These are phyloP conservation scores for Andinoacara biseriatus DNA, from an alignment of 2,113 vertebrate species.

Conservation along the genomic window DNA sequence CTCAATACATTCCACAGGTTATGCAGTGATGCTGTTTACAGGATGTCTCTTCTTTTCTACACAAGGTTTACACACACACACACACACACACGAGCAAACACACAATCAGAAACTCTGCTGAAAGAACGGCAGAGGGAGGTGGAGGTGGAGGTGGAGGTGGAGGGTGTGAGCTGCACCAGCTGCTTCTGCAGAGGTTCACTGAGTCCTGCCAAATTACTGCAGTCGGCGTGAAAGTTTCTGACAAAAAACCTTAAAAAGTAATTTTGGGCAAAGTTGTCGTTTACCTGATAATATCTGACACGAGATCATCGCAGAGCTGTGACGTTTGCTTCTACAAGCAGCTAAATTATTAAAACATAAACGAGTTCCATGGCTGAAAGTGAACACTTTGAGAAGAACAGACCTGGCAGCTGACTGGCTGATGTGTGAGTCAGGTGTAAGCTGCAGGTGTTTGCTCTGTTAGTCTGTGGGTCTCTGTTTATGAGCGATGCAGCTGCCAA, in stretches of 20 bases:
- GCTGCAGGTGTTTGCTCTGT: too few species aligned
- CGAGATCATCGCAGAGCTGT: too few species aligned
- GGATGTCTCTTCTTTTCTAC: conserved; percentile 46
- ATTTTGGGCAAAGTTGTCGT: background rate
- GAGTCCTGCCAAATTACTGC: background rate
- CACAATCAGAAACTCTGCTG: background rate
- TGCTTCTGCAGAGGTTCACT: background rate
- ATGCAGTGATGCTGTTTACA: conserved; percentile 67
- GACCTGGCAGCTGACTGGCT: too few species aligned
- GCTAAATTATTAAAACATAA: too few species aligned
- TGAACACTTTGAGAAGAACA: too few species aligned
- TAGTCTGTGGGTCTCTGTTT: too few species aligned
- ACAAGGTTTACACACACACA: conserved; percentile 38
- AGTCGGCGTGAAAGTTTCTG: rapidly evolving
- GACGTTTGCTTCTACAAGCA: too few species aligned
- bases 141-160: background rate
- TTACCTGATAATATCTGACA: too few species aligned
- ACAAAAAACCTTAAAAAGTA: background rate
- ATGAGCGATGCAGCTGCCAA: too few species aligned
- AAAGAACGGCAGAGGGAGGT: background rate
- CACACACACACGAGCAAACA: conserved; percentile 7
- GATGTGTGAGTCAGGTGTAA: too few species aligned
- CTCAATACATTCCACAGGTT: conserved; percentile 67
- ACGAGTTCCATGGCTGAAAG: too few species aligned
- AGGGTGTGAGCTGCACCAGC: conserved; percentile 7